phyloP scores from a whole-genome alignment of 2,888 invertebrate species.

The Chaetogeoica ovagalla region DNA sequence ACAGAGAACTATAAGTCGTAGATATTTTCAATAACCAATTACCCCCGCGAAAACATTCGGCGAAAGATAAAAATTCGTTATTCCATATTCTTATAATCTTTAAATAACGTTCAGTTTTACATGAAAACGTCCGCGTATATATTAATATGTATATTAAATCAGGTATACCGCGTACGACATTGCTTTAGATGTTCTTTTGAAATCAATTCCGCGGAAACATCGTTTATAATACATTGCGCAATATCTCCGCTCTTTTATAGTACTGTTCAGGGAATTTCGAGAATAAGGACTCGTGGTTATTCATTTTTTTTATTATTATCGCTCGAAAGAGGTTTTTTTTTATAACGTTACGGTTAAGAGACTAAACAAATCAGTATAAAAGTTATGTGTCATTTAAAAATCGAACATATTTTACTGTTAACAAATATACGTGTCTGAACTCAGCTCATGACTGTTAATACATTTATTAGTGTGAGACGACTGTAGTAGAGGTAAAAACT shows the following conservation, averaged over 20 bases:
- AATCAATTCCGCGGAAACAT: slow-evolving; percentile 12
- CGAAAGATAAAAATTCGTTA: no score
- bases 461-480: no score
- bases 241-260: neutral
- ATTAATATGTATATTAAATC: neutral
- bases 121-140: no score
- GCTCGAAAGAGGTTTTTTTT: neutral
- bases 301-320: neutral
- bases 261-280: slow-evolving; percentile 6
- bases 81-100: no score
- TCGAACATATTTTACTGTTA: neutral
- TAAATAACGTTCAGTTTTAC: no score
- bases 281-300: neutral
- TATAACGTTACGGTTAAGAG: neutral
- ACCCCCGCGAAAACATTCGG: no score
- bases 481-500: no score
- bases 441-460: no score
- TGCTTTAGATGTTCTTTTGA: neutral
- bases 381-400: neutral
- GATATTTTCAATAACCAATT: no score
- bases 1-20: no score
- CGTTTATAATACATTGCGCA: neutral
- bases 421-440: neutral
- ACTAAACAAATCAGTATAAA: neutral
- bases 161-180: neutral